phyloP scores from a whole-genome alignment of 2,113 vertebrate genomes.

The Marcusenius ussheri region DNA sequence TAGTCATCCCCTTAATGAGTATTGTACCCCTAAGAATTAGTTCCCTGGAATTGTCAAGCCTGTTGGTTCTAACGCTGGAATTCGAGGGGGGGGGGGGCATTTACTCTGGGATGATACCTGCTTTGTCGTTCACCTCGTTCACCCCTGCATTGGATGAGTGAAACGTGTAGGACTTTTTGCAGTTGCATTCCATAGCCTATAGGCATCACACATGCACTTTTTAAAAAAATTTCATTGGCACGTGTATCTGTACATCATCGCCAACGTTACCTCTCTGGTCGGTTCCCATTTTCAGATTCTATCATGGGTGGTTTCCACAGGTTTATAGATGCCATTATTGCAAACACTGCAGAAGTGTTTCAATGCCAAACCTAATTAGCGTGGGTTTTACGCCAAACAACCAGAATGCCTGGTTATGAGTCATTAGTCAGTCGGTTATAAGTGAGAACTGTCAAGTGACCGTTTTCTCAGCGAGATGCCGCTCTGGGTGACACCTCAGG shows the following conservation, averaged over 20 bases:
- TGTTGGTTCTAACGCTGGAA: background rate
- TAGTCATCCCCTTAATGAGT: background rate
- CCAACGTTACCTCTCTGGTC: background rate
- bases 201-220: background rate
- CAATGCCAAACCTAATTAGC: background rate
- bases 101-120: background rate
- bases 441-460: background rate
- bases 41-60: background rate
- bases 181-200: slow-evolving; percentile 4
- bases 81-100: background rate
- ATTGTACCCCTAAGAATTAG: background rate
- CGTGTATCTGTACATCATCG: background rate
- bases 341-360: background rate
- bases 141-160: slow-evolving; percentile 7
- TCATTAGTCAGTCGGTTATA: background rate
- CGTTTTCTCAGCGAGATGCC: background rate
- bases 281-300: background rate
- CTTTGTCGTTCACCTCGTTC: slow-evolving; percentile 5
- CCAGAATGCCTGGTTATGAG: background rate
- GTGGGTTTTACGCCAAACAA: background rate
- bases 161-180: background rate
- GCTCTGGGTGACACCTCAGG: background rate
- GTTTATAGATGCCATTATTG: no score
- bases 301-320: background rate
- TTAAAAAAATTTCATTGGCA: background rate